Base-by-base conservation (phyloP, 2,888 invertebrate genomes). In the Conistra vaccinii region DNA sequence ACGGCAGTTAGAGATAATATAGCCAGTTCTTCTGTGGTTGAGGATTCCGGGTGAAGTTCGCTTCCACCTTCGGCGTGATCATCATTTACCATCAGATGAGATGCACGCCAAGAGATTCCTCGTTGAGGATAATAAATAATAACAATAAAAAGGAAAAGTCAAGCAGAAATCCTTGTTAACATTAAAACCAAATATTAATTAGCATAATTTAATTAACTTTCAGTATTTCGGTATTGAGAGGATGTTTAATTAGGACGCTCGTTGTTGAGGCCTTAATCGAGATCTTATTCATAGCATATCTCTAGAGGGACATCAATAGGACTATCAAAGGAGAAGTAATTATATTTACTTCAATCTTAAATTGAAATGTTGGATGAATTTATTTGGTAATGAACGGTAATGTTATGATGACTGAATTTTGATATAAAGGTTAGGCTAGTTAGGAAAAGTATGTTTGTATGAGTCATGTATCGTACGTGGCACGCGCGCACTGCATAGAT, bases 231-330 rank as follows among this genome's bases (percentile, higher is more conserved):
- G 55, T 76, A 85, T 76, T 80, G 68, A 81, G 66, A 60, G 75
- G 66, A 68, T 78, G 76, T 79, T 75, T 86, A 88, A 88, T 85
- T 83, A 87, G 70, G 78, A 65, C 57, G 66, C 39, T 69, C 76
- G 45, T 62, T 78, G 66, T 76, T 72, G 69, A 75, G 26, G 77
- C 69, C 51, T 48, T 84, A 78, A 87, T 81, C 78, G 70, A 67
- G 81, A 69, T 77, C 68, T 70, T 65, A 85, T 87, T 87, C 86
- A 80, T 61, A 0, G 29, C 74, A 78, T 72, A 76, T 87, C 77
- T 85, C 69, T 76, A 74, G 75, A 45, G 77, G 79, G 66, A 69
- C 77, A 75, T 73, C 76, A 73, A 80, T 77, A 57, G 70, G 72
- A 68, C 48, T 65, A 69, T 85, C 76, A 81, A 84, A 78, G 75